phyloP scores from a whole-genome alignment of 1,140 invertebrate species.

The Zaprionus africanus region DNA sequence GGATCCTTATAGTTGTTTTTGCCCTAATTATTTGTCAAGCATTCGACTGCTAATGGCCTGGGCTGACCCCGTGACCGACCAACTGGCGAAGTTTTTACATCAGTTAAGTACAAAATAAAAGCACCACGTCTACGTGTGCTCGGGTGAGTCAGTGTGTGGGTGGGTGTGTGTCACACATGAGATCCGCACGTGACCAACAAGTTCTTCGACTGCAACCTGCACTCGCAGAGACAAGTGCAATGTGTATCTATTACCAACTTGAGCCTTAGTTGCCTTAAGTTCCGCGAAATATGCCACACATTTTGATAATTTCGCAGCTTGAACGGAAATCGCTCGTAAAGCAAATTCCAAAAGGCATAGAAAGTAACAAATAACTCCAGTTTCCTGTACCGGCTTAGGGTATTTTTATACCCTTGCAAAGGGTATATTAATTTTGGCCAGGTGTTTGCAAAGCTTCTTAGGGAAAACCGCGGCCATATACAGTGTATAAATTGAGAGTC shows the following conservation, averaged over 20 bases:
- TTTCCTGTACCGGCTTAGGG: slow-evolving; percentile 23
- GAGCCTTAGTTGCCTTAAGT: slow-evolving; percentile 31
- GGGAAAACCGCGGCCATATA: too few relatives aligned
- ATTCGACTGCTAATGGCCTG: slow-evolving; percentile 72
- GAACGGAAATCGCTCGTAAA: slow-evolving; percentile 73
- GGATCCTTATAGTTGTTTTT: slow-evolving; percentile 65
- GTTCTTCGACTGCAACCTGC: slow-evolving; percentile 21
- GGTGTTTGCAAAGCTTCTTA: too few relatives aligned
- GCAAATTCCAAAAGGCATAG: slow-evolving; percentile 58
- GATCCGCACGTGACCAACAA: slow-evolving; percentile 50
- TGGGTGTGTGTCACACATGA: slow-evolving; percentile 48
- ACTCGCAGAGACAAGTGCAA: slow-evolving; percentile 22
- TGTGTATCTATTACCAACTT: slow-evolving; percentile 61
- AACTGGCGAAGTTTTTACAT: slow-evolving; percentile 37
- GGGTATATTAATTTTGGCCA: too few relatives aligned
- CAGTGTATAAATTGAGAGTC: too few relatives aligned
- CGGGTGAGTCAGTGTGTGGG: slow-evolving; percentile 15
- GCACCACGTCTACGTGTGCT: slow-evolving; percentile 47
- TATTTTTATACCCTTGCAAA: background rate
- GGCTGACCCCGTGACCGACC: slow-evolving; percentile 48
- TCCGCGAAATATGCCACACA: slow-evolving; percentile 71
- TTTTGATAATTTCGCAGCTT: slow-evolving; percentile 74
- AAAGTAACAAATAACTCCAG: slow-evolving; percentile 50
- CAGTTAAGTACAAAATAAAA: slow-evolving; percentile 74
- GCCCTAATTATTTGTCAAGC: slow-evolving; percentile 76